A percentile compares a stretch with the other conserved stretches of the same genome.
Conservation (phyloP, 2,888 invertebrate genomes). For the Nomada ferruginata region DNA sequence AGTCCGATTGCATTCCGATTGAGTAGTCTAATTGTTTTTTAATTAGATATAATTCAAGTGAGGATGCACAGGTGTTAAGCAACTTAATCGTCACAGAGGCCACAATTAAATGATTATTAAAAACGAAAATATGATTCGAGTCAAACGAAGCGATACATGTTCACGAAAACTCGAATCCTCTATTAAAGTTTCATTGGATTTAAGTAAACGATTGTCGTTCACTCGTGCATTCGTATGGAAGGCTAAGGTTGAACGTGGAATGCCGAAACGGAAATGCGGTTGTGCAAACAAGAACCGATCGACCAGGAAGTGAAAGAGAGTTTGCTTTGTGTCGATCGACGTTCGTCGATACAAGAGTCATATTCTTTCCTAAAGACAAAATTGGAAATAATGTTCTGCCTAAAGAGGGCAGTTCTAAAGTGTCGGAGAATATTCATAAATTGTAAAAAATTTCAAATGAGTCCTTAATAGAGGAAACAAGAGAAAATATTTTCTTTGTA, state of each 20-base stretch:
- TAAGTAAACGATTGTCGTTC: slow-evolving; percentile 17
- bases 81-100: no score
- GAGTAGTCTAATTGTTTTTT: no score
- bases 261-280: slow-evolving; percentile 28
- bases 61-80: no score
- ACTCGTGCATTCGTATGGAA: neutral
- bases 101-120: no score
- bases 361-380: no score
- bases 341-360: no score
- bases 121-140: neutral
- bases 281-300: slow-evolving; percentile 42
- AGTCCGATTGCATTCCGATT: no score
- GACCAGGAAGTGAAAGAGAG: slow-evolving; percentile 4
- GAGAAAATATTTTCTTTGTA: neutral
- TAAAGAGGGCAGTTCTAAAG: neutral
- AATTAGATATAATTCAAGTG: no score
- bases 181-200: slow-evolving; percentile 33
- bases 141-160: neutral
- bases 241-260: slow-evolving; percentile 1
- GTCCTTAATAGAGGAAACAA: no score
- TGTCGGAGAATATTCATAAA: no score
- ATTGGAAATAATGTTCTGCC: neutral
- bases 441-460: no score
- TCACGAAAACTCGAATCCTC: neutral
- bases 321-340: no score